Evolutionary conservation across 2,797 vertebrate genomes (phyloP).

Genomic region (Gymnoscopelus braueri): DNA sequence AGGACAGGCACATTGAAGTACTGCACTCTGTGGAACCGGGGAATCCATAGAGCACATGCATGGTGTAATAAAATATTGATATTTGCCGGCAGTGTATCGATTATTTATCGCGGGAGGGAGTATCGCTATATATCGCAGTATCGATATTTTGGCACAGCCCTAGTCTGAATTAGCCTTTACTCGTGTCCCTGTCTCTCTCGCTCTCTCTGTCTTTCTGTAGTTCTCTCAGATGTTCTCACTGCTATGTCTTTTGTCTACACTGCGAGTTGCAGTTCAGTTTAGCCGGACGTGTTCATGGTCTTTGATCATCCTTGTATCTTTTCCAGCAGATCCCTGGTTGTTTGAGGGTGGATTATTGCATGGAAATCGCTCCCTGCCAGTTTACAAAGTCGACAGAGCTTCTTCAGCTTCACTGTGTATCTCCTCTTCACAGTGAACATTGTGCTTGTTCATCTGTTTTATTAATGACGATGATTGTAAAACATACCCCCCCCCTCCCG

Average conservation of each 20-base stretch:
- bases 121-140: too few relatives aligned
- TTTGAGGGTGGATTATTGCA: conserved; percentile 21
- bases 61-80: too few relatives aligned
- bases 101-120: too few relatives aligned
- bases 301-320: conserved; percentile 33
- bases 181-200: conserved; percentile 14
- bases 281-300: conserved; percentile 20
- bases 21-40: too few relatives aligned
- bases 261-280: not conserved
- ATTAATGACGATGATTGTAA: conserved; percentile 18
- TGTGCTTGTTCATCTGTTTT: conserved; percentile 12
- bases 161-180: conserved; percentile 23
- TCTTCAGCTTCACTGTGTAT: conserved; percentile 12
- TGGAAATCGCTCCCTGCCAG: conserved; percentile 36
- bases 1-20: too few relatives aligned
- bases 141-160: not conserved
- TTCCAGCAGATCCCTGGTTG: conserved; percentile 17
- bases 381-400: conserved; percentile 22
- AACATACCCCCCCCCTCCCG: not conserved
- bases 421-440: conserved; percentile 15
- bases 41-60: too few relatives aligned
- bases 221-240: too few relatives aligned
- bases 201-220: conserved; percentile 10
- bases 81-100: too few relatives aligned
- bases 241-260: too few relatives aligned